Evolutionary conservation across 2,797 vertebrate genomes (phyloP).

Genomic region (Coranthus polyacanthus): DNA sequence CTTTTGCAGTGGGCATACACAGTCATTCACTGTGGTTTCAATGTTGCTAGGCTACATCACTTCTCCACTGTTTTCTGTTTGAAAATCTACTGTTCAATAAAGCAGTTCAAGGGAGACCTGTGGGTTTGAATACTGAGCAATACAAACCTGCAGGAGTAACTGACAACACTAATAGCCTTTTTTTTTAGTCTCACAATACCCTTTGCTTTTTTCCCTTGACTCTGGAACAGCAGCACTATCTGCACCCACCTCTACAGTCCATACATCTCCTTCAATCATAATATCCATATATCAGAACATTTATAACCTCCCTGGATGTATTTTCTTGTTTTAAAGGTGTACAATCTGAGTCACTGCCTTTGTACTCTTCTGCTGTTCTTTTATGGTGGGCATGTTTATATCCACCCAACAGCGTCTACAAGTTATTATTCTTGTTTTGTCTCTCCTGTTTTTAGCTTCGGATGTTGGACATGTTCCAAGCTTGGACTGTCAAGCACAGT

Average conservation of each 20-base stretch:
- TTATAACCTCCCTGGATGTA: slow-evolving; percentile 22
- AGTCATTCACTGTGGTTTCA: slow-evolving; percentile 75
- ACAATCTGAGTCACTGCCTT: slow-evolving; percentile 44
- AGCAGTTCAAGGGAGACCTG: slow-evolving; percentile 81
- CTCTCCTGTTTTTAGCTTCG: slow-evolving; percentile 41
- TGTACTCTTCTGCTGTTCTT: slow-evolving; percentile 35
- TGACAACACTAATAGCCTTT: slow-evolving; percentile 68
- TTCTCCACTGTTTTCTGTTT: slow-evolving; percentile 74
- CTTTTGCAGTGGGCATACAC: slow-evolving; percentile 70
- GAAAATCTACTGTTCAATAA: slow-evolving; percentile 83
- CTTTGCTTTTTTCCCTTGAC: slow-evolving; percentile 31
- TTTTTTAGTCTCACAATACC: slow-evolving; percentile 51
- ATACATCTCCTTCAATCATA: slow-evolving; percentile 32
- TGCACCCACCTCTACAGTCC: slow-evolving; percentile 15
- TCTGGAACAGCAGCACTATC: slow-evolving; percentile 14
- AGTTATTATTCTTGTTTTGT: slow-evolving; percentile 53
- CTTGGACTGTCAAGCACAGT: slow-evolving; percentile 45
- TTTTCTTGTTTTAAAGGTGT: slow-evolving; percentile 28
- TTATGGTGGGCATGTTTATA: slow-evolving; percentile 21
- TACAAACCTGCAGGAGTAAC: slow-evolving; percentile 72
- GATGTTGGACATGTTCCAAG: slow-evolving; percentile 49
- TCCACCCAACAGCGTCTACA: slow-evolving; percentile 17
- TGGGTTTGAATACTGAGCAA: slow-evolving; percentile 82
- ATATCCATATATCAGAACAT: slow-evolving; percentile 32
- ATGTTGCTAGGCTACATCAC: slow-evolving; percentile 87